Base-by-base conservation (phyloP, 2,888 invertebrate genomes). In the Drosophila emarginata region DNA sequence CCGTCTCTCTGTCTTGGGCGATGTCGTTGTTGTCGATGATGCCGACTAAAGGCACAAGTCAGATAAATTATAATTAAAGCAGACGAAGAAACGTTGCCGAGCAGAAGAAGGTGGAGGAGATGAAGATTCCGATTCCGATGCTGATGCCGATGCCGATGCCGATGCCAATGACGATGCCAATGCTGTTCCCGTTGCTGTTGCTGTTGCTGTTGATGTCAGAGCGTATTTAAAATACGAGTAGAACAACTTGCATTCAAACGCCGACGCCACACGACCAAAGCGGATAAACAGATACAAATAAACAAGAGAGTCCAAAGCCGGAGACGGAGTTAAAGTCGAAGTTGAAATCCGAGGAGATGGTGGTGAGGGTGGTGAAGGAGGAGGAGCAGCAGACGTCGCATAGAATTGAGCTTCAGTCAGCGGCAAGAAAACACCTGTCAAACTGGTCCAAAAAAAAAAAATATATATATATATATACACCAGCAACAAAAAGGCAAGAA, bases 351-450 rank as follows among this genome's bases (percentile, higher is more conserved):
- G 61, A 63, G 62, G 51, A 60, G 40, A 28, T 36, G 18, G 56
- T 61, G 45, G 45, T 12, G 11, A 21, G 18, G 40, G 11, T 9
- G 37, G 37, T 3, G 36, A 45, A 14, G 57, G 53, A 51, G 36
- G 28, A 53, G 63, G 28, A 63, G 66, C 52, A 50, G 66, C 53
- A 77, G 71, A 79, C 87, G 87, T 87, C 85, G 80, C 79, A 82
- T 82, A 86, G 82, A 83, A 82, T 84, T 72, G 80, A 87, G 81
- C 81, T 83, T 84, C 79, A 82, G 87, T 87, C 87, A 87, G 85
- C 82, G 76, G 76, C 79, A 80, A 85, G 90, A 89, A 71, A 90
- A 89, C 89, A 89, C 89, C 89, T 89, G 89, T 89, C 89, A 90
- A 89, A 89, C 89, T 85, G 90, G 89, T 89, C 88, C 90, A 83